These are phyloP conservation scores for Melanophora roralis DNA, from an alignment of 2,888 invertebrate species.

Conservation along the genomic window DNA sequence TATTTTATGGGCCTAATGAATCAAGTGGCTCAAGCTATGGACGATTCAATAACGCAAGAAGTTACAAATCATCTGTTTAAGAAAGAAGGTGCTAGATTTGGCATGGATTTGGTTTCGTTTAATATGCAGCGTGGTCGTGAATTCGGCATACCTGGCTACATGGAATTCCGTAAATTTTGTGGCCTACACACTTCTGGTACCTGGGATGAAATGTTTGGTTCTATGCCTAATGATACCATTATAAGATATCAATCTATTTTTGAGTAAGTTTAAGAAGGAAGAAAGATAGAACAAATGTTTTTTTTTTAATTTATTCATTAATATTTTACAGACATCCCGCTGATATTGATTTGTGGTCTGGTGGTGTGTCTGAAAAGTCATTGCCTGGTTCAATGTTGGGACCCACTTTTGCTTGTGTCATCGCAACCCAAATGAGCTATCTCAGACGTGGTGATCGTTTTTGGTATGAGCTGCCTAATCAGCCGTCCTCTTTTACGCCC, in stretches of 20 bases:
- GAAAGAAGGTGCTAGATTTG: slow-evolving; percentile 84
- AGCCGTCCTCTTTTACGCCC: slow-evolving; percentile 92
- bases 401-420: slow-evolving; percentile 95
- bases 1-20: slow-evolving; percentile 96
- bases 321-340: slow-evolving; percentile 87
- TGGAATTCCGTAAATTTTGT: slow-evolving; percentile 95
- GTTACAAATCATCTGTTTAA: slow-evolving; percentile 95
- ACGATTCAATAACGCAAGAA: slow-evolving; percentile 93
- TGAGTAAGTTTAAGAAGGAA: slow-evolving; percentile 79
- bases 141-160: slow-evolving; percentile 93
- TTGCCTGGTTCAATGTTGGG: slow-evolving; percentile 95
- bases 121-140: slow-evolving; percentile 96
- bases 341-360: slow-evolving; percentile 96
- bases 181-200: slow-evolving; percentile 87
- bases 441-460: slow-evolving; percentile 93
- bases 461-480: slow-evolving; percentile 95
- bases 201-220: slow-evolving; percentile 88
- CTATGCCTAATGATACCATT: slow-evolving; percentile 93
- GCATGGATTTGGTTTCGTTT: slow-evolving; percentile 93
- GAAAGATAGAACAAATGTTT: too few species aligned
- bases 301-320: background rate
- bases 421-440: slow-evolving; percentile 94
- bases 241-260: slow-evolving; percentile 89
- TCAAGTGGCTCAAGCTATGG: slow-evolving; percentile 96
- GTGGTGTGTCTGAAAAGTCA: slow-evolving; percentile 93